Evolutionary conservation across 2,888 invertebrate species (phyloP).

Genomic region (Acholoe squamosa): DNA sequence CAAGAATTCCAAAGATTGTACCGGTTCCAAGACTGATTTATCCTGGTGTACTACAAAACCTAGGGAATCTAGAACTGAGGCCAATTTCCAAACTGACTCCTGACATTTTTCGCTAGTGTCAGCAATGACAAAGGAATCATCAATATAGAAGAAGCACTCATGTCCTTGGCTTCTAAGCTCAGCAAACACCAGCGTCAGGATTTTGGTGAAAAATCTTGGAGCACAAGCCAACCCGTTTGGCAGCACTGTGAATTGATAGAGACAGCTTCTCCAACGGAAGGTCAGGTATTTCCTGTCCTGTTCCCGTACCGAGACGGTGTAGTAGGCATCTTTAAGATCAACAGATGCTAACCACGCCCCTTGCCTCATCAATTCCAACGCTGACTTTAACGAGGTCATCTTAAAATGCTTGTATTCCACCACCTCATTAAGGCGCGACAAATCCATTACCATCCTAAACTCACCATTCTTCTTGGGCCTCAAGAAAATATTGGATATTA

Average conservation of each 20-base stretch:
- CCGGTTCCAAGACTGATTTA: background rate
- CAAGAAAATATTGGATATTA: background rate
- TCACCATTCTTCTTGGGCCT: background rate
- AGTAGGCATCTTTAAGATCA: constrained; percentile 42
- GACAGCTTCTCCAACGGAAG: background rate
- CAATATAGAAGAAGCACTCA: too few species aligned
- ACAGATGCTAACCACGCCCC: background rate
- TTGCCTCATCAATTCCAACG: background rate
- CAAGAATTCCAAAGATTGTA: background rate
- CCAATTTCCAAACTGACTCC: background rate
- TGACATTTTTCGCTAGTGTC: background rate
- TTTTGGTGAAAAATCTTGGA: constrained; percentile 31
- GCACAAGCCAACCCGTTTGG: constrained; percentile 33
- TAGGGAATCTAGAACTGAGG: background rate
- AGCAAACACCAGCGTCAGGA: background rate
- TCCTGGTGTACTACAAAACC: constrained; percentile 18
- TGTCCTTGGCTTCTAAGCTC: background rate
- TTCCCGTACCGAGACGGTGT: background rate
- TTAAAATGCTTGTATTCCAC: constrained; percentile 30
- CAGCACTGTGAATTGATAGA: background rate
- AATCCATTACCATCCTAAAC: background rate
- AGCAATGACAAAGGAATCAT: constrained; percentile 5
- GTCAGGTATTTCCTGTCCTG: background rate
- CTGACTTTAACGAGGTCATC: background rate
- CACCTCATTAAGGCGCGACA: background rate